These are phyloP conservation scores for Galagoides demidoff DNA, from an alignment of 2,797 vertebrate genomes.

Conservation along the genomic window DNA sequence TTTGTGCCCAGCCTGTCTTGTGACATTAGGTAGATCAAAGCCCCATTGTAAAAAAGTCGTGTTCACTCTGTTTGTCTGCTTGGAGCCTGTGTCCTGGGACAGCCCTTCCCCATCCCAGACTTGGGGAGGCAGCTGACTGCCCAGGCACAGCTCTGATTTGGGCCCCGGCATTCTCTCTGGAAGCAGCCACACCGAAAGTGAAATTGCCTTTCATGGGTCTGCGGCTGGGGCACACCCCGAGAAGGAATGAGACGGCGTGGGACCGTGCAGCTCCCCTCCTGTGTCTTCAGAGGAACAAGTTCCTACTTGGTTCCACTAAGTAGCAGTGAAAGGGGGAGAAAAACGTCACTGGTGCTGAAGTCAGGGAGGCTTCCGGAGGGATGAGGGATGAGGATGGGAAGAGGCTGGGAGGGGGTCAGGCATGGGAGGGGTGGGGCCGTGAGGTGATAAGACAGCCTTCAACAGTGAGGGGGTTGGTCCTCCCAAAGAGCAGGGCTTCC, in stretches of 20 bases:
- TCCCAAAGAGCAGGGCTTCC: neutral
- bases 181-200: constrained; percentile 73
- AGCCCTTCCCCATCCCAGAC: constrained; percentile 49
- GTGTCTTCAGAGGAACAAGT: constrained; percentile 63
- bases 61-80: constrained; percentile 41
- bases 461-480: accelerated
- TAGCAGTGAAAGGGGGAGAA: neutral
- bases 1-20: constrained; percentile 63
- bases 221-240: constrained; percentile 75
- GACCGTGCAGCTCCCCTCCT: constrained; percentile 5
- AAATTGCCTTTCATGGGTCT: constrained; percentile 67
- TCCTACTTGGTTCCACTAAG: constrained; percentile 42
- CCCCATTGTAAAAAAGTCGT: constrained; percentile 32
- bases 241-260: constrained; percentile 72
- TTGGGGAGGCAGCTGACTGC: neutral
- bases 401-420: neutral
- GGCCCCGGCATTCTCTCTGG: constrained; percentile 54
- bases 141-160: accelerated
- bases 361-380: neutral
- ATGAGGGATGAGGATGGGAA: neutral
- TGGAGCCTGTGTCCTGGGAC: constrained; percentile 65
- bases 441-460: too few species aligned
- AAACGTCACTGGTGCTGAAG: neutral
- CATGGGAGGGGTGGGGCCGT: neutral
- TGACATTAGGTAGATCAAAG: constrained; percentile 78